phyloP scores from a whole-genome alignment of 1,140 invertebrate species.

The Belonocnema kinseyi region DNA sequence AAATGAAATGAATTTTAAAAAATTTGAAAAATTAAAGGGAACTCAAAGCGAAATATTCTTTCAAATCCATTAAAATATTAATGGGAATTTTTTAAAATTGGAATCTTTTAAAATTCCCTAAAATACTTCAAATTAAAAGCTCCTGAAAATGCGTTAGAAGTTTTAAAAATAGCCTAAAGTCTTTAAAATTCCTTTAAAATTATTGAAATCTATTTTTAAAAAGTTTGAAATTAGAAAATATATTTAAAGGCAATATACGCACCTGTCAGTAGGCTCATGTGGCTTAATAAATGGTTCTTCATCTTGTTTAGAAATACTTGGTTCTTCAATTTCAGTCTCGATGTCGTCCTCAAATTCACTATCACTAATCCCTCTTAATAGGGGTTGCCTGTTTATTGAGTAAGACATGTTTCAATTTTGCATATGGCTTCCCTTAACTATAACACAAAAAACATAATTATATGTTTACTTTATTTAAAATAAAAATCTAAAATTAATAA shows the following conservation, averaged over 20 bases:
- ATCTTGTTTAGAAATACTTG: slow-evolving; percentile 69
- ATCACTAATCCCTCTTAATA: slow-evolving; percentile 70
- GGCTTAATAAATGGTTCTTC: slow-evolving; percentile 76
- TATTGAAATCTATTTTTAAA: too few species aligned
- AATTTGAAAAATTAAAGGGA: too few species aligned
- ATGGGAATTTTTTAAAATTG: too few species aligned
- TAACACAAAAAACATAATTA: not conserved
- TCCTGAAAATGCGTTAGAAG: too few species aligned
- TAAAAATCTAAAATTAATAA: not conserved
- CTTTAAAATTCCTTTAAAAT: too few species aligned
- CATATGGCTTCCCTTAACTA: not conserved
- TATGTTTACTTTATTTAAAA: not conserved
- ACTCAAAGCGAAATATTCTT: too few species aligned
- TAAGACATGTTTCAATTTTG: slow-evolving; percentile 68
- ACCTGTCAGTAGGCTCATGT: slow-evolving; percentile 78
- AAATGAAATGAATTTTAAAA: too few species aligned
- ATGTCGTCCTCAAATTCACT: slow-evolving; percentile 73
- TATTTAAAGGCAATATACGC: not conserved
- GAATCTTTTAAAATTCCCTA: too few species aligned
- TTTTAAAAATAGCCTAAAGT: too few species aligned
- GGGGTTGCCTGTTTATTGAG: slow-evolving; percentile 73
- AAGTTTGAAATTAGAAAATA: too few species aligned
- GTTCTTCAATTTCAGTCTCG: slow-evolving; percentile 71
- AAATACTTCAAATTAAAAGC: too few species aligned
- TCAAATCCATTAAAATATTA: too few species aligned